Base-by-base conservation (phyloP, 2,113 vertebrate species). In the Pygathrix nemaeus region DNA sequence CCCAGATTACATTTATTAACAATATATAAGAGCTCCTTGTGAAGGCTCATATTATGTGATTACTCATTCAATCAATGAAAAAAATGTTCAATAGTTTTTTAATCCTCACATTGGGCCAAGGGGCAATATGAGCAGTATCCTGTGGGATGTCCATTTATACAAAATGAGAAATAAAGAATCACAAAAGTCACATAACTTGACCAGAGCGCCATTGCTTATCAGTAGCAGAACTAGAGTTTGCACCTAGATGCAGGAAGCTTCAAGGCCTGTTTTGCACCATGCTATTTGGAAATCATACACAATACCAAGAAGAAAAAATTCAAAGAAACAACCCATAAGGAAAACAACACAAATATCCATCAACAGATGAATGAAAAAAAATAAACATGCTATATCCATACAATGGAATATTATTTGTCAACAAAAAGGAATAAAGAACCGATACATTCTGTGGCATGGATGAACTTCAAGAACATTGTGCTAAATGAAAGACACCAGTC, bases 1-100 rank as follows among this genome's bases (percentile, higher is more conserved):
- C 72, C 32, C 83, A 96, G 95, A 93, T 93, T 59, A 96, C 80
- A 83, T 96, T 94, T 45, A 89, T 64, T 87, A 86, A 89, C 55
- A 88, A 70, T 59, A 68, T 16, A 59, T 52, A 89, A 76, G n/a
- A 87, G 20, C 61, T 95, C 61, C 84, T 84, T 1, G 20, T 55
- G 75, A 92, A 96, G 40, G 55, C 20, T 70, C 61, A n/a, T 52
- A 27, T 52, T 66, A 78, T 32, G 30, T 40, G 78, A 64, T 80
- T 76, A 38, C 18, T 59, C 96, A 70, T 38, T 91, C 48, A 94
- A 89, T 79, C 93, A 86, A 88, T 76, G 68, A 64, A 79, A 64
- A 96, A 83, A 80, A 0, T 84, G 35, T 78, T 93, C 80, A 81
- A n/a, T 0, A 5, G 27, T 72, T 90, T 84, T 94, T 81, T 83